Percentiles rank a stretch among this genome's conserved stretches.
Conservation (phyloP, 2,797 vertebrate genomes). For the Ctenopoma kingsleyae region DNA sequence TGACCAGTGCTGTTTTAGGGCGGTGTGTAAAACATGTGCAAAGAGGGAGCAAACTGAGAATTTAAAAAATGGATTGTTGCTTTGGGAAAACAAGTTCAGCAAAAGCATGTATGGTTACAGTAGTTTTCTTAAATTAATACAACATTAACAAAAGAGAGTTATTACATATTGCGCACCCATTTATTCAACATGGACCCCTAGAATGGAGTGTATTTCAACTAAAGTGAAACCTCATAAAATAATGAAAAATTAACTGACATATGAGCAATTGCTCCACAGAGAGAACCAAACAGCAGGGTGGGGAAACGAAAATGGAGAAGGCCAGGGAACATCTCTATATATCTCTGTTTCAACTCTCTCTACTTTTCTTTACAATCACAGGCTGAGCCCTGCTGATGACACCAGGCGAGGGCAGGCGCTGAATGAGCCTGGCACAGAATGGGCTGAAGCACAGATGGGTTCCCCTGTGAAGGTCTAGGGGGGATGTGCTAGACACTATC, state of each 20-base stretch:
- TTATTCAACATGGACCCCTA: slow-evolving; percentile 23
- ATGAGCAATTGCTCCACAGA: slow-evolving; percentile 37
- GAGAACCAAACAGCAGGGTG: slow-evolving; percentile 24
- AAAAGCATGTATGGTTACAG: slow-evolving; percentile 8
- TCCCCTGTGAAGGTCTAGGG: slow-evolving; percentile 54
- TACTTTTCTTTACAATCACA: slow-evolving; percentile 64
- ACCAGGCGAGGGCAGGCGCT: slow-evolving; percentile 56
- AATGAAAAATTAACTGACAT: slow-evolving; percentile 35
- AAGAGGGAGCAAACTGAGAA: slow-evolving; percentile 30
- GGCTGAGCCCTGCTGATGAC: slow-evolving; percentile 56
- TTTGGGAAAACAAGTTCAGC: slow-evolving; percentile 23
- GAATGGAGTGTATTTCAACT: slow-evolving; percentile 14
- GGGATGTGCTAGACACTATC: slow-evolving; percentile 62
- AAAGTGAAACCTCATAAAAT: slow-evolving; percentile 37
- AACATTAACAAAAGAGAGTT: background rate
- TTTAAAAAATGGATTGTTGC: slow-evolving; percentile 15
- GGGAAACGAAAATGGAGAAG: slow-evolving; percentile 40
- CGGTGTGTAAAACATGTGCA: slow-evolving; percentile 33
- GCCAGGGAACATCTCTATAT: slow-evolving; percentile 51
- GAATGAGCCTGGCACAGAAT: slow-evolving; percentile 61
- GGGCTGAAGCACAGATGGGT: slow-evolving; percentile 44
- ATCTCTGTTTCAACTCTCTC: slow-evolving; percentile 47
- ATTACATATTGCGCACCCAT: background rate
- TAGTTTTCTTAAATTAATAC: slow-evolving; percentile 27
- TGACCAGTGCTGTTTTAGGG: slow-evolving; percentile 44